Base-by-base conservation (phyloP, 2,113 vertebrate genomes). In the Loxodonta africana region DNA sequence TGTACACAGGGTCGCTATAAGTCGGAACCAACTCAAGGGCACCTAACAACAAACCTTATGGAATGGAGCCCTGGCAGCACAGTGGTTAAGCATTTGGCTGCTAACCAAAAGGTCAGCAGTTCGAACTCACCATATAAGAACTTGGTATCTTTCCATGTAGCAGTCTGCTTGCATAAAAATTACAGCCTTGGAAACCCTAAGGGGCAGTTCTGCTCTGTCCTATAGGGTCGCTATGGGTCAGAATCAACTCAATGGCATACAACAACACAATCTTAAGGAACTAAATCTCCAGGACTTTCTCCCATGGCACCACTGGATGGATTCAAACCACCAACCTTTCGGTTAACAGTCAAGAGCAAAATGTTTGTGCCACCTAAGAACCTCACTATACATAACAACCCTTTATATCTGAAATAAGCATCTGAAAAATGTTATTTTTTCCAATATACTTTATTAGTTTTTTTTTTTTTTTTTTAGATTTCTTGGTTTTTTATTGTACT, bases 341-440 rank as follows among this genome's bases (percentile, higher is more conserved):
- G 53, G 53, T 71, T 12, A 71, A 15, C 5, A 71, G 30, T 21
- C 18, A 2, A 71, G 67, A 33, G 67, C 15, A 71, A 71, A 71
- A 71, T 71, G 30, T 69, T 69, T 69, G 28, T 71, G 12, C 33
- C 33, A 71, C 33, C 33, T 33, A 71, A 33, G 33, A 17, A 33
- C 12, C 12, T 71, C 44, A 18, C 83, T 91, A 83, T 5, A 87
- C 44, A 78, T 28, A 93, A 71, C 62, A 63, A 91, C 7, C 30
- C 57, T 90, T 95, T 62, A 82, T 83, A 77, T 44, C n/a, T 83
- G 18, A 87, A 10, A 90, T 28, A 86, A 44, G 2, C 44, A 77
- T n/a, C 77, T 91, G 44, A 83, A 89, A 86, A 51, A 63, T 78
- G 28, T 62, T 90, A 93, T 33, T 95, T 91, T 91, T 90, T 28